phyloP scores from a whole-genome alignment of 2,797 vertebrate genomes.

The Parotocinclus haroldoi region DNA sequence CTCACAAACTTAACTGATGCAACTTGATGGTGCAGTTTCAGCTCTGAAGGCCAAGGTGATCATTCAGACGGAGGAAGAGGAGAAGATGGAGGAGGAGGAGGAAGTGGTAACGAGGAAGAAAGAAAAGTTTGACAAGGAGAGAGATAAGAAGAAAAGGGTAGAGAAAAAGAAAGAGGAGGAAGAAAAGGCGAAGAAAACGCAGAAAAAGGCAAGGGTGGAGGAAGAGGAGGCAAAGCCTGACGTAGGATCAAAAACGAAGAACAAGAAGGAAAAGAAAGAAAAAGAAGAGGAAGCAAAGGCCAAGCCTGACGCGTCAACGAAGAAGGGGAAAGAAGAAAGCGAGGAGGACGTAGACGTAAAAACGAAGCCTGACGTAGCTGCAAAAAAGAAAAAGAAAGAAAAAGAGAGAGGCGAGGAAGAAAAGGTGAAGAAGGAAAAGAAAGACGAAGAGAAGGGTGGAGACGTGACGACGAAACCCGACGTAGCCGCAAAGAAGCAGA shows the following conservation, averaged over 20 bases:
- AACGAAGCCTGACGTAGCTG: neutral
- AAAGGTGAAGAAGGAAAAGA: neutral
- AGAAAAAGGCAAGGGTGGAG: neutral
- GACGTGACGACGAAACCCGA: neutral
- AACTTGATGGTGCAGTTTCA: constrained; percentile 56
- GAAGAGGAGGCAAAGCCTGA: too few species aligned
- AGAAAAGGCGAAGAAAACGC: neutral
- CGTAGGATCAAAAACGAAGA: neutral
- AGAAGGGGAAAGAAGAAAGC: neutral
- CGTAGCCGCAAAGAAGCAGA: constrained; percentile 7
- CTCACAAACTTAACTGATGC: constrained; percentile 5
- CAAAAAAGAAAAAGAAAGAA: constrained; percentile 21
- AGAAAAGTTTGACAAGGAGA: neutral
- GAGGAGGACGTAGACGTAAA: neutral
- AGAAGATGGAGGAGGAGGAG: neutral
- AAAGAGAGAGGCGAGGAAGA: neutral
- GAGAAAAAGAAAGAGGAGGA: constrained; percentile 24
- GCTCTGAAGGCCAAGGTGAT: constrained; percentile 57
- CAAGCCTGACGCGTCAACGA: neutral
- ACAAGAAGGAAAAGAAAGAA: neutral
- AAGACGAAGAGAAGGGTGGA: neutral
- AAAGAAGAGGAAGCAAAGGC: constrained; percentile 2
- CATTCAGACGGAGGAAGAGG: constrained; percentile 30
- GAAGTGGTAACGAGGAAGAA: constrained; percentile 6
- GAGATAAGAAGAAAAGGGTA: constrained; percentile 5